These are phyloP conservation scores for Irena cyanogastra DNA, from an alignment of 2,113 vertebrate species.

Conservation along the genomic window DNA sequence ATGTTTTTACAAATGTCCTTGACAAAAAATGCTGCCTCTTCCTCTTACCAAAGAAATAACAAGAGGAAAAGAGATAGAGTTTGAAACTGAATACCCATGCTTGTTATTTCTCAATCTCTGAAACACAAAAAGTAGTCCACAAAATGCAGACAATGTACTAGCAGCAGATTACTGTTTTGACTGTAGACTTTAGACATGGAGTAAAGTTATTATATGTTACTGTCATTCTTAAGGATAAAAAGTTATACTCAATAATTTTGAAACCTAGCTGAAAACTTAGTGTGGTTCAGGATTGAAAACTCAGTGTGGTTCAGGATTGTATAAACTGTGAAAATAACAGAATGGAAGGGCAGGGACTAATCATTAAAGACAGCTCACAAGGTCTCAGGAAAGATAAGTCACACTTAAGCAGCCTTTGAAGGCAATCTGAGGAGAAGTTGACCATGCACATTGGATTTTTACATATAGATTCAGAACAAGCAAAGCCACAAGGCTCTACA, in stretches of 20 bases:
- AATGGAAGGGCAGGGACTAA: background rate
- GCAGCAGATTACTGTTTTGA: background rate
- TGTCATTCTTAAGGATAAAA: background rate
- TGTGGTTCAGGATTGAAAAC: background rate
- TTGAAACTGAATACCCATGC: background rate
- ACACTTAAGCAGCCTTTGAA: background rate
- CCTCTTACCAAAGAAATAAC: background rate
- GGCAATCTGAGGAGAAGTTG: background rate
- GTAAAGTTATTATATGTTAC: background rate
- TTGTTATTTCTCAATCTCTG: background rate
- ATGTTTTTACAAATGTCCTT: background rate
- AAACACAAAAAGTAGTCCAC: background rate
- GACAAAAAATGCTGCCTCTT: background rate
- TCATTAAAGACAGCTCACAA: background rate
- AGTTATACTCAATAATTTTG: background rate
- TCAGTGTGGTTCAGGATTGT: background rate
- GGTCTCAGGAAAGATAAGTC: background rate
- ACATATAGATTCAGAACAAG: background rate
- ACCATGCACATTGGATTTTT: background rate
- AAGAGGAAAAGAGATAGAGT: background rate
- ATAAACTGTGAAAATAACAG: background rate
- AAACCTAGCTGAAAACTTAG: background rate
- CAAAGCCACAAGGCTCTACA: background rate
- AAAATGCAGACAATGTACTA: background rate
- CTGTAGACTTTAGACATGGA: background rate